phyloP scores from a whole-genome alignment of 1,140 invertebrate species.

The Whitmania pigra region DNA sequence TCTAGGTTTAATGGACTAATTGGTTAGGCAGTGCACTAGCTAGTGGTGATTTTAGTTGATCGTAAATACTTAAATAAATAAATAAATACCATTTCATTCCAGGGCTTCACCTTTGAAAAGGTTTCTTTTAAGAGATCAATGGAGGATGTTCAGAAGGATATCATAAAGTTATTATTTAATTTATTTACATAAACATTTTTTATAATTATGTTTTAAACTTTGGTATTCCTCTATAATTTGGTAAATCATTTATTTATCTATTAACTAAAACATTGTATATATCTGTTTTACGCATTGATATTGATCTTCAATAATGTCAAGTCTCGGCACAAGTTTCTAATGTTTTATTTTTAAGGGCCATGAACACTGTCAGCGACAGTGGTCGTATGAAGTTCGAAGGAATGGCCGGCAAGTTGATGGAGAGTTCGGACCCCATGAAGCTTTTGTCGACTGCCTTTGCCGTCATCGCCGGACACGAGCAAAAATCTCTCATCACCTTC shows the following conservation, averaged over 20 bases:
- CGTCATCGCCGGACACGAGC: slow-evolving; percentile 33
- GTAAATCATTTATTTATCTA: too few species aligned
- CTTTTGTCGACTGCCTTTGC: slow-evolving; percentile 35
- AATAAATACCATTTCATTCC: not conserved
- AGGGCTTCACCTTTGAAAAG: slow-evolving; percentile 3
- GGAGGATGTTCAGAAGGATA: not conserved
- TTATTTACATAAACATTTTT: too few species aligned
- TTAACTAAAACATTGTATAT: too few species aligned
- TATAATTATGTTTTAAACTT: too few species aligned
- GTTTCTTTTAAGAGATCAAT: not conserved
- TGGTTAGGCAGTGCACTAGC: too few species aligned
- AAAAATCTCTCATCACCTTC: slow-evolving; percentile 18
- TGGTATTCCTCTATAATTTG: too few species aligned
- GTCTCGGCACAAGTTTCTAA: not conserved
- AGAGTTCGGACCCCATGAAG: slow-evolving; percentile 30
- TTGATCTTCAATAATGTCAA: too few species aligned
- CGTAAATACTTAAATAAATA: too few species aligned
- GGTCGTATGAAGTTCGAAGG: slow-evolving; percentile 30
- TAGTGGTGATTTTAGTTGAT: too few species aligned
- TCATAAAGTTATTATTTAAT: not conserved
- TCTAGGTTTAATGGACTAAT: too few species aligned
- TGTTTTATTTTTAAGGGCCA: slow-evolving; percentile 29
- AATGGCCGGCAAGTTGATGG: slow-evolving; percentile 31
- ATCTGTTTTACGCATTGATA: too few species aligned
- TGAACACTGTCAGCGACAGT: slow-evolving; percentile 31